Base-by-base conservation (phyloP, 2,888 invertebrate species). In the Metalampra italica region DNA sequence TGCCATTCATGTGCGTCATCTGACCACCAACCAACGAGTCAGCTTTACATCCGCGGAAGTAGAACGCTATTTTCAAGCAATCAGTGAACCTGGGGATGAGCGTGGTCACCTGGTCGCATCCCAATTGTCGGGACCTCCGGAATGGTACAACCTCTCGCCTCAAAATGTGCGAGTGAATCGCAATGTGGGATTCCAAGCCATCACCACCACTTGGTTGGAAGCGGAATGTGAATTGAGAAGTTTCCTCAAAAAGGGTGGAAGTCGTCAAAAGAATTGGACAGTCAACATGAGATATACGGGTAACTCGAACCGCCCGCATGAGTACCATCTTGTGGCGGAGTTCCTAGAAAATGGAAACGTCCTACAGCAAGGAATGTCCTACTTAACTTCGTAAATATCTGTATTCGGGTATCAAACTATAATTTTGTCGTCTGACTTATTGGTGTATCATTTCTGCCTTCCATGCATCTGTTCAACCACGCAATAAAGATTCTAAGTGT, bases 121-220 rank as follows among this genome's bases (percentile, higher is more conserved):
- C 9, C 52, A 52, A 34, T 52, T 52, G 46, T 52, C 52, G 9
- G 52, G 52, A n/a, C 52, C 52, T 9, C 46, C 49, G 1, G 49
- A 47, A 32, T 52, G 52, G 52, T 52, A 46, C 46, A 52, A 52
- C 29, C 37, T 52, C 7, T 52, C 52, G 1, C 49, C 52, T 40
- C 52, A 52, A 29, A 52, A 49, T n/a, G 36, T 49, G 3, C 46
- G 49, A 3, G 52, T 52, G 22, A 52, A 52, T 41, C 49, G 52
- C 9, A 49, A 52, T 22, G 15, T 38, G 12, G 49, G 42, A n/a
- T 46, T 41, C 42, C 46, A 49, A 34, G 39, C 52, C 11, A 44
- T 52, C 42, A 49, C 44, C 42, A 52, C 49, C 1, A 49, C 49
- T 7, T 52, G 49, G 49, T 52, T 46, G 42, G 47, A 45, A 14